These are phyloP conservation scores for Noctilio leporinus DNA, from an alignment of 2,113 vertebrate genomes.

Conservation along the genomic window DNA sequence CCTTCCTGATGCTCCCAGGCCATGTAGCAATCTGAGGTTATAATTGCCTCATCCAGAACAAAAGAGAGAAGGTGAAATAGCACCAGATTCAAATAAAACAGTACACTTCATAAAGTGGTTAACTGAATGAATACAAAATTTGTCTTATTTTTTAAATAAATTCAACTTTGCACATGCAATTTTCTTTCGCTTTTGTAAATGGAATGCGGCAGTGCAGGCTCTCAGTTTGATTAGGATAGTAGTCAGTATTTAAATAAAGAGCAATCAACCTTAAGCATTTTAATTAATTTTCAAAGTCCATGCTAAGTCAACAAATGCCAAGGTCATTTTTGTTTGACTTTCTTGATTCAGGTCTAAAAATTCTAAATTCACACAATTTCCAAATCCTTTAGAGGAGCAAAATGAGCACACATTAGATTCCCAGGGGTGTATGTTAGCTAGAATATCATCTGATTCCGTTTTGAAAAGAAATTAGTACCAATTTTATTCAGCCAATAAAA, in stretches of 20 bases:
- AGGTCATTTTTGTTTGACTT: neutral
- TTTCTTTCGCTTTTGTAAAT: slow-evolving; percentile 50
- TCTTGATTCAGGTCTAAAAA: neutral
- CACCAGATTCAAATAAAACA: slow-evolving; percentile 67
- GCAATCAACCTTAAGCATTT: slow-evolving; percentile 18
- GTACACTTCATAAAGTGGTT: slow-evolving; percentile 38
- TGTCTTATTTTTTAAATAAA: neutral
- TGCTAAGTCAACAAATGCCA: neutral
- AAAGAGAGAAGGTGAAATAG: slow-evolving; percentile 72
- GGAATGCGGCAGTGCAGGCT: neutral
- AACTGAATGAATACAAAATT: slow-evolving; percentile 55
- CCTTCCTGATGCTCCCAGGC: slow-evolving; percentile 72
- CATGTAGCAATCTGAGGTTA: slow-evolving; percentile 75
- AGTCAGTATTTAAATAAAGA: neutral
- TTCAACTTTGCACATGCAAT: neutral
- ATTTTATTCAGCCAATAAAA: neutral
- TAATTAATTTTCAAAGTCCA: slow-evolving; percentile 40
- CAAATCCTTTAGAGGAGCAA: neutral
- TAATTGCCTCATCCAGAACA: slow-evolving; percentile 77
- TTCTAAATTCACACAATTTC: neutral
- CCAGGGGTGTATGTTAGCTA: neutral
- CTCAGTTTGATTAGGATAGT: neutral
- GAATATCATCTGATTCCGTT: neutral
- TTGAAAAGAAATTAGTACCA: accelerated
- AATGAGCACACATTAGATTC: neutral